Conservation (phyloP, 2,888 invertebrate genomes). For the Lymantria monacha region DNA sequence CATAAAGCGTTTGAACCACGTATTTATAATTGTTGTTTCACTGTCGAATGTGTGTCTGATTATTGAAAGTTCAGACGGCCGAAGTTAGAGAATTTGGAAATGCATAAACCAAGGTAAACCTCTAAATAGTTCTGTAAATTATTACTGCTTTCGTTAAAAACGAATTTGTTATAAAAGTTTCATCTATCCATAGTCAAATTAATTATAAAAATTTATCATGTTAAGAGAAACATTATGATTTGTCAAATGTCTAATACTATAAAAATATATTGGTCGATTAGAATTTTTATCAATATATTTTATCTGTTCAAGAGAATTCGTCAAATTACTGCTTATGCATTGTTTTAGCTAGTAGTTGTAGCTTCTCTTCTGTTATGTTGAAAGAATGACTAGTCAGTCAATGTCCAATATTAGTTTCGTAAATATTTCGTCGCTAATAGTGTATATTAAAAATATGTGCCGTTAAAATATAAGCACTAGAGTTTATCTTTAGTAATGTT, state of each 20-base stretch:
- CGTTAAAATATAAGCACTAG: constrained; percentile 14
- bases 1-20: constrained; percentile 24
- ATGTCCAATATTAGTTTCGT: constrained; percentile 19
- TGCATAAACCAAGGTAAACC: no score
- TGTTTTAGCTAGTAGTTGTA: neutral
- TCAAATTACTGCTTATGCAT: neutral
- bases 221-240: no score
- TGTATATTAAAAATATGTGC: constrained; percentile 6
- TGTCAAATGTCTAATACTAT: no score
- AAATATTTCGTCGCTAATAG: constrained; percentile 11
- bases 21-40: constrained; percentile 19
- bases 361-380: neutral
- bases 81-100: no score
- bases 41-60: constrained; percentile 9
- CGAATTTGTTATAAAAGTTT: no score
- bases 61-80: neutral
- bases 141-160: no score
- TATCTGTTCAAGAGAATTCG: neutral
- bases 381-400: constrained; percentile 25
- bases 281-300: neutral
- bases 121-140: no score
- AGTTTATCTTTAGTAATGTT: constrained; percentile 16
- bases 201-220: no score
- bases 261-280: no score
- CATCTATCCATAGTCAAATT: no score